Percentiles rank a stretch among this genome's conserved stretches.
phyloP scores from a whole-genome alignment of 2,113 vertebrate genomes.

The Elanoides forficatus region DNA sequence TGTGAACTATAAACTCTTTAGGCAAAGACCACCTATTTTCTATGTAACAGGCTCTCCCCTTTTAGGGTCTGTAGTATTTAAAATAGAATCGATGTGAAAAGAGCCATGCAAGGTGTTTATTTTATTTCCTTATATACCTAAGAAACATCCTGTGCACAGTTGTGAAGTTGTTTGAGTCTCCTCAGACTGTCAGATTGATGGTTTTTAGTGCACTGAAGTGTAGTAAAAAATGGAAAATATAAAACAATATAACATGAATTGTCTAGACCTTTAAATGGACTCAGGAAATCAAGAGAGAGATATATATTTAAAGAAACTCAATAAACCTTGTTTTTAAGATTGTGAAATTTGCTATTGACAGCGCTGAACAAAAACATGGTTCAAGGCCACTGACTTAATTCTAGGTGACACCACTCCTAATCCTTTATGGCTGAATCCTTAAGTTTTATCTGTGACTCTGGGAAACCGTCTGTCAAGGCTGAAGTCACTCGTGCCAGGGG shows the following conservation, averaged over 20 bases:
- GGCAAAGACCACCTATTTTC: neutral
- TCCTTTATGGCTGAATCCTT: constrained; percentile 25
- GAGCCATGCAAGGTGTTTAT: neutral
- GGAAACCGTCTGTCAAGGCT: constrained; percentile 13
- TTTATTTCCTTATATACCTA: neutral
- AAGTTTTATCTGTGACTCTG: constrained; percentile 22
- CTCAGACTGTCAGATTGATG: neutral
- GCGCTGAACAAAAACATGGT: neutral
- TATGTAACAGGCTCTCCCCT: neutral
- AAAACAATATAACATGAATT: neutral
- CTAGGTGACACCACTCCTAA: neutral
- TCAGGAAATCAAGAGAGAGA: neutral
- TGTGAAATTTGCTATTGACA: neutral
- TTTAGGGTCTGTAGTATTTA: neutral
- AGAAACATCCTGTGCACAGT: neutral
- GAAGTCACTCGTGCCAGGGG: neutral
- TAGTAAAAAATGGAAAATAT: neutral
- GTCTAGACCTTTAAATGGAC: neutral
- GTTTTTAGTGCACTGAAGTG: neutral
- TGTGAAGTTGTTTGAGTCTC: neutral
- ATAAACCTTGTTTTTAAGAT: neutral
- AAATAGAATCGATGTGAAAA: neutral
- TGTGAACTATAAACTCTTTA: neutral
- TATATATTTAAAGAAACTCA: neutral
- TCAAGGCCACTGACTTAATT: neutral